Conservation (phyloP, 2,113 vertebrate genomes). For the Capreolus pygargus region DNA sequence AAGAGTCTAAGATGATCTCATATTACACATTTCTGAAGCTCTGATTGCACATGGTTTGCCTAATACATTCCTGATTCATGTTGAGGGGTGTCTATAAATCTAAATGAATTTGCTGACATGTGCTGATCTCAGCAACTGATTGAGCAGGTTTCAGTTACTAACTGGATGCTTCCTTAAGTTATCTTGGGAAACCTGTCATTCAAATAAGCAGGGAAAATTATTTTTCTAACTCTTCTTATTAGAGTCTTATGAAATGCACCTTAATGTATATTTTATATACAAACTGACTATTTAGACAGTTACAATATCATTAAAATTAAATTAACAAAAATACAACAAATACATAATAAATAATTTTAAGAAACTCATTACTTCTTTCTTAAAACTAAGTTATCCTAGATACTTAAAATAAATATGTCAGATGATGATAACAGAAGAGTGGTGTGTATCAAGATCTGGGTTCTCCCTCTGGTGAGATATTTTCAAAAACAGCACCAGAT, state of each 20-base stretch:
- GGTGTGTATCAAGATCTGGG: neutral
- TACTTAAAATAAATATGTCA: neutral
- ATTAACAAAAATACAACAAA: neutral
- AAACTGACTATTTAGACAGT: neutral
- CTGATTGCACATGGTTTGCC: neutral
- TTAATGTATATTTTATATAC: neutral
- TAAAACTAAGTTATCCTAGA: neutral
- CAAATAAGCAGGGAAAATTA: neutral
- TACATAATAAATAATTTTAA: neutral
- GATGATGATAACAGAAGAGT: neutral
- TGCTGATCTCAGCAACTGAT: neutral
- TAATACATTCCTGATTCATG: neutral
- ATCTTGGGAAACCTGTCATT: neutral
- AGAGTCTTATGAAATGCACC: neutral
- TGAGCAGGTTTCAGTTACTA: neutral
- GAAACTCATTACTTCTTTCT: neutral
- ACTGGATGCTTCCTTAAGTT: neutral
- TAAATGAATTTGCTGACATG: neutral
- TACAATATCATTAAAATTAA: neutral
- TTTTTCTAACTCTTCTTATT: neutral
- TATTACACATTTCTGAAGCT: neutral
- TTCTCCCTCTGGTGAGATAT: neutral
- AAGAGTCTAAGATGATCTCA: neutral
- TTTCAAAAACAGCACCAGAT: neutral
- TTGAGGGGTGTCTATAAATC: neutral